These are phyloP conservation scores for Nesogale talazaci DNA, from an alignment of 2,113 vertebrate genomes.

Conservation along the genomic window DNA sequence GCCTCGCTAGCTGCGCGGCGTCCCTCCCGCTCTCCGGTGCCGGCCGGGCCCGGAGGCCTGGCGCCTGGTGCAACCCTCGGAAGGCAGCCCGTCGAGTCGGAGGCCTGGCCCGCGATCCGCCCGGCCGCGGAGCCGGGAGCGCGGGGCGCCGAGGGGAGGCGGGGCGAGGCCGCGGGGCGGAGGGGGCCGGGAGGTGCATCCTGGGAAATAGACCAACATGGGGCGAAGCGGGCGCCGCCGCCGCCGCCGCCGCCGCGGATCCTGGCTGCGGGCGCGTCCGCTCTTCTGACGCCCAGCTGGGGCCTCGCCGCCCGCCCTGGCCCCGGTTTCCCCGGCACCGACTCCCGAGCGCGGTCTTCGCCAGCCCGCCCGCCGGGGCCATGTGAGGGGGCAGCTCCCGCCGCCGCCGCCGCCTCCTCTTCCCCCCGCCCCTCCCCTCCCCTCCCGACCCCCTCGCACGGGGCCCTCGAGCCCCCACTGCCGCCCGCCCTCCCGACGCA, in stretches of 20 bases:
- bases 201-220: slow-evolving; percentile 90
- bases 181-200: slow-evolving; percentile 87
- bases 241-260: slow-evolving; percentile 52
- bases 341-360: slow-evolving; percentile 64
- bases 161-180: slow-evolving; percentile 76
- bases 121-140: not conserved
- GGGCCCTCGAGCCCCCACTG: slow-evolving; percentile 77
- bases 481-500: slow-evolving; percentile 67
- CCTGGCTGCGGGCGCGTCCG: slow-evolving; percentile 34
- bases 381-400: slow-evolving; percentile 79
- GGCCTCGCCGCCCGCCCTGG: slow-evolving; percentile 47
- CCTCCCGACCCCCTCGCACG: slow-evolving; percentile 44
- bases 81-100: not conserved
- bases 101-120: not conserved
- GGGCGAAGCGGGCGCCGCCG: slow-evolving; percentile 84
- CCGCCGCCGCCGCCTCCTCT: slow-evolving; percentile 68
- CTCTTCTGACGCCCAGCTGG: slow-evolving; percentile 75
- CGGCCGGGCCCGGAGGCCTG: not conserved
- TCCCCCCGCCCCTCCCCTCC: slow-evolving; percentile 57
- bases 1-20: not conserved
- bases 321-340: not conserved
- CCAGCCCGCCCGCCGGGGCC: slow-evolving; percentile 68
- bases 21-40: not conserved
- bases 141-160: slow-evolving; percentile 64
- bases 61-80: not conserved